Conservation (phyloP, 2,888 invertebrate species). For the Troides oblongomaculatus region DNA sequence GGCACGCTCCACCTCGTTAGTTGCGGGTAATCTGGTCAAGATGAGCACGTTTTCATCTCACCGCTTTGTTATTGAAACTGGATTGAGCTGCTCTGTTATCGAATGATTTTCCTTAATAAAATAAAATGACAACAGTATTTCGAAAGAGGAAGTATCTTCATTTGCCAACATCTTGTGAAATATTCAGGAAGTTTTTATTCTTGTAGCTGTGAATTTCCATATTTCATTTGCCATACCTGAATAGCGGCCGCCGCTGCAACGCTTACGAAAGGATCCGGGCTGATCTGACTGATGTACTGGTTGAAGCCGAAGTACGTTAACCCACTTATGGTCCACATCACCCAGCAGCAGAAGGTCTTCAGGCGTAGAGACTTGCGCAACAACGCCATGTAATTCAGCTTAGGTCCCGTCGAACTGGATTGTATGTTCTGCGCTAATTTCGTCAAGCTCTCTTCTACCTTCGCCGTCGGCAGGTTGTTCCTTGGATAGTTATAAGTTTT, state of each 20-base stretch:
- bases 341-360: constrained; percentile 83
- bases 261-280: constrained; percentile 89
- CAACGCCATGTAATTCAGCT: constrained; percentile 81
- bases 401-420: constrained; percentile 45
- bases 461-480: constrained; percentile 72
- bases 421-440: constrained; percentile 50
- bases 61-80: too few relatives aligned
- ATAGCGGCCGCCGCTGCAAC: constrained; percentile 82
- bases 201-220: too few relatives aligned
- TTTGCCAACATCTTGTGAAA: too few relatives aligned
- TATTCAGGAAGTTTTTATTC: too few relatives aligned
- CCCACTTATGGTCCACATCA: constrained; percentile 90
- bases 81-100: too few relatives aligned
- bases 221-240: constrained; percentile 47
- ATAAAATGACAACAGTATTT: too few relatives aligned
- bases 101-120: too few relatives aligned
- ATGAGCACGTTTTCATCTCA: too few relatives aligned
- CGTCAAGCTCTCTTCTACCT: constrained; percentile 68
- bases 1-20: too few relatives aligned
- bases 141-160: too few relatives aligned
- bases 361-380: constrained; percentile 82
- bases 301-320: constrained; percentile 92
- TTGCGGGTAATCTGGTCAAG: too few relatives aligned
- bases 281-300: constrained; percentile 89
- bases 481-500: constrained; percentile 40